Evolutionary conservation across 2,797 vertebrate species (phyloP).

Genomic region (Enteromius radiatus): DNA sequence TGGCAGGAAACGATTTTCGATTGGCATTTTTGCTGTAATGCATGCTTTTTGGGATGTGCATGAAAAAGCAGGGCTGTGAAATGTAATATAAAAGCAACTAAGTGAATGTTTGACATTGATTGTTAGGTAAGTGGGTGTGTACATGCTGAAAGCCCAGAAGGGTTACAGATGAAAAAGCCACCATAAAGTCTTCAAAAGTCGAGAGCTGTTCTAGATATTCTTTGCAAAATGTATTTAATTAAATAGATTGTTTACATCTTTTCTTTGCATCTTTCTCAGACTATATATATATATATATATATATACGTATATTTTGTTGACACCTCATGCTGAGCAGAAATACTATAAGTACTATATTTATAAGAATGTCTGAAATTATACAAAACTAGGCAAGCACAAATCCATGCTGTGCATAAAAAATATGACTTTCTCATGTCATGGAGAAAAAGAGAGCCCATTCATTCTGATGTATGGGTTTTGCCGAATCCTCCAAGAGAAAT

Average conservation of each 20-base stretch:
- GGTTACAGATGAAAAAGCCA: slow-evolving; percentile 11
- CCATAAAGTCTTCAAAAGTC: background rate
- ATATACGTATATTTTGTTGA: background rate
- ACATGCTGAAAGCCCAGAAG: slow-evolving; percentile 18
- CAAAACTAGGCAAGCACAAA: slow-evolving; percentile 24
- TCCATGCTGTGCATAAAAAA: slow-evolving; percentile 53
- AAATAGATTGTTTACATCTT: background rate
- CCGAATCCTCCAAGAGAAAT: slow-evolving; percentile 76
- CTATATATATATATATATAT: background rate
- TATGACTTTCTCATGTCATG: slow-evolving; percentile 51
- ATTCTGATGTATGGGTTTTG: slow-evolving; percentile 54
- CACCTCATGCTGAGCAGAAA: background rate
- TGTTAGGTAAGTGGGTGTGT: slow-evolving; percentile 42
- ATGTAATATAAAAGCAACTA: slow-evolving; percentile 44
- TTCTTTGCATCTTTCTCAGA: background rate
- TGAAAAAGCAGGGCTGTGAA: slow-evolving; percentile 73
- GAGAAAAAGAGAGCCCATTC: slow-evolving; percentile 38
- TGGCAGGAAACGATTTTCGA: slow-evolving; percentile 51
- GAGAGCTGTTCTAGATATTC: background rate
- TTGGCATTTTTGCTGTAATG: slow-evolving; percentile 65
- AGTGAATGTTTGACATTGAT: slow-evolving; percentile 48
- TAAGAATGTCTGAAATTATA: background rate
- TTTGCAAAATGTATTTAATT: background rate
- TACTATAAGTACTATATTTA: background rate
- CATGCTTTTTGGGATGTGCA: slow-evolving; percentile 72